phyloP scores from a whole-genome alignment of 2,797 vertebrate genomes.

The Manis pentadactyla region DNA sequence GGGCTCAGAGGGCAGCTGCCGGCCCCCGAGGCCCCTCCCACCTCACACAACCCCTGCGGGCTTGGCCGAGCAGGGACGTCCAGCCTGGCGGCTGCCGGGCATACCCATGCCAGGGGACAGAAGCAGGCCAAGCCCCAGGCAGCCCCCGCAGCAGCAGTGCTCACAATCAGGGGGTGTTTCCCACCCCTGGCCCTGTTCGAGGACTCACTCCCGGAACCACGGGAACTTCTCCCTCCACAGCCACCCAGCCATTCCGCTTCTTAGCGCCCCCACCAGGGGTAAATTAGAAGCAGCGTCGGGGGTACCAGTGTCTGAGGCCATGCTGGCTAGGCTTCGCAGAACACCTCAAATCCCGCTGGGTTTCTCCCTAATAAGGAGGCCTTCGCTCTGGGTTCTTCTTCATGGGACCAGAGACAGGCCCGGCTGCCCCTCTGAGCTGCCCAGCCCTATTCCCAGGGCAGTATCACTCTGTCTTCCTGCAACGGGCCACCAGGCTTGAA shows the following conservation, averaged over 20 bases:
- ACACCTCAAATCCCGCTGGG: neutral
- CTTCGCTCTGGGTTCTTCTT: neutral
- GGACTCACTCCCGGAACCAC: neutral
- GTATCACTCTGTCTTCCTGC: neutral
- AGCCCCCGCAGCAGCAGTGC: neutral
- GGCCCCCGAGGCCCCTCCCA: neutral
- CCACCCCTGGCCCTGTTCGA: neutral
- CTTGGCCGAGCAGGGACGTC: neutral
- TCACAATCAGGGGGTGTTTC: neutral
- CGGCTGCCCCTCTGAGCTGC: neutral
- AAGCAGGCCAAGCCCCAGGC: neutral
- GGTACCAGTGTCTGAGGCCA: neutral
- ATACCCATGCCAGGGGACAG: rapidly evolving
- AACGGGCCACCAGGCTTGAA: neutral
- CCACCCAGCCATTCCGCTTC: neutral
- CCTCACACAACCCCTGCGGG: neutral
- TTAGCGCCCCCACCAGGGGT: neutral
- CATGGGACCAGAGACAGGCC: neutral
- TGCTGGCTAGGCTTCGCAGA: neutral
- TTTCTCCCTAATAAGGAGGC: neutral
- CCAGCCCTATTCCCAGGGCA: neutral
- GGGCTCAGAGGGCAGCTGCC: rapidly evolving
- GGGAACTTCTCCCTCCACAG: neutral
- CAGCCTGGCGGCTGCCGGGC: neutral
- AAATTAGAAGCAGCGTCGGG: neutral